Evolutionary conservation across 2,888 invertebrate genomes (phyloP), one percentile per base, ranked within the genome.

Genomic region (Heterodera filipjevi): DNA sequence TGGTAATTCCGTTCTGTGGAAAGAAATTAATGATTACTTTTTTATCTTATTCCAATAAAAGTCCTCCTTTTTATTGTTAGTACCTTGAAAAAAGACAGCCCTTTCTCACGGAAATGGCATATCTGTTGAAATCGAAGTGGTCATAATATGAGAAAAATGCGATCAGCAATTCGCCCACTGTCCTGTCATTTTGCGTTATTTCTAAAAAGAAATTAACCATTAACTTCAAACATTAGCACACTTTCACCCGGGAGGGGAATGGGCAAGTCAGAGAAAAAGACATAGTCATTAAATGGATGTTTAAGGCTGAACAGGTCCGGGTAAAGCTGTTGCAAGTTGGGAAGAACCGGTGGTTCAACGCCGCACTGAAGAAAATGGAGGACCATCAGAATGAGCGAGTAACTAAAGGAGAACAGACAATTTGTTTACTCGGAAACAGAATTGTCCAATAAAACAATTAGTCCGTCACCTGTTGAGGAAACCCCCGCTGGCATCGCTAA

Each of bases 91-190:
- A 83, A 14, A 53, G 49, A 32, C 75, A 66, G 19, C 77, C 82
- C 19, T 79, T 46, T 33, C 83, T 66, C 70, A 88, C 81, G 6
- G 86, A 86, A 46, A 89, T 86, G 12, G 85, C 87, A 30, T 72
- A 64, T 3, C 70, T 78, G 0, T 82, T 71, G 78, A 86, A 88
- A 75, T 85, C 83, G 75, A 89, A 89, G 6, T 78, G 53, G n/a
- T 81, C 75, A 78, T 84, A 89, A 77, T 89, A 89, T 35, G 83
- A 77, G 81, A 89, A 89, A 77, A 89, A 89, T 30, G 85, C 88
- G 66, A 86, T 77, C 71, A 89, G 77, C 22, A 89, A 80, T 49
- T 87, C 86, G 2, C 85, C 87, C 10, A 87, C 73, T 10, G 82
- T 78, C 77, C 75, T 76, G 12, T 72, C 79, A 76, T 87, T 87